Percentiles rank a stretch among this genome's conserved stretches.
These are phyloP conservation scores for Netelia inedita DNA, from an alignment of 2,888 invertebrate genomes.

Conservation along the genomic window DNA sequence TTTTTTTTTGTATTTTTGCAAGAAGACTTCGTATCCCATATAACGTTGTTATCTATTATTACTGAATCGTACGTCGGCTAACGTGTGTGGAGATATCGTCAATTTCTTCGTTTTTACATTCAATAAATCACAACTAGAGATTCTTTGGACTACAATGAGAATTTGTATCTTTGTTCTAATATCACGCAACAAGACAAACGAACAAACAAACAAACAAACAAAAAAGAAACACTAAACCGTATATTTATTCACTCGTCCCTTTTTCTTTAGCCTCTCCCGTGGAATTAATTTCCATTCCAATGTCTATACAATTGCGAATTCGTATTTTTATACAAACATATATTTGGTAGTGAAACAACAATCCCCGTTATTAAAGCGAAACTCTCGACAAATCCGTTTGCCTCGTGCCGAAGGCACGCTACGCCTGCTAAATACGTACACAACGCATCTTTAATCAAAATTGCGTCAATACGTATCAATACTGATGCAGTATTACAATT, in stretches of 20 bases:
- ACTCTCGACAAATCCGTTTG: neutral
- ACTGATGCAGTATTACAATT: slow-evolving; percentile 59
- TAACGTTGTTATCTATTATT: slow-evolving; percentile 31
- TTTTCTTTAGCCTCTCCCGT: slow-evolving; percentile 7
- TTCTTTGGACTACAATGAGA: slow-evolving; percentile 55
- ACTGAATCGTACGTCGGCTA: slow-evolving; percentile 22
- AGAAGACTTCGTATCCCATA: slow-evolving; percentile 18
- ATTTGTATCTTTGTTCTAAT: slow-evolving; percentile 27
- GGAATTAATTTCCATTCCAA: slow-evolving; percentile 7
- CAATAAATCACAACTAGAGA: slow-evolving; percentile 63
- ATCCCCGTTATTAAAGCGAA: neutral
- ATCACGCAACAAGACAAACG: slow-evolving; percentile 10
- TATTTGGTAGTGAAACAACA: neutral
- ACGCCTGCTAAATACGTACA: neutral
- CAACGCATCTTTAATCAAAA: neutral
- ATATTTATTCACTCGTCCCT: neutral
- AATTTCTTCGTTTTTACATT: slow-evolving; percentile 27
- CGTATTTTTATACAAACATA: slow-evolving; percentile 32
- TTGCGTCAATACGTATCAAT: slow-evolving; percentile 50
- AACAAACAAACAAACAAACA: neutral
- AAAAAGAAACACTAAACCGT: neutral
- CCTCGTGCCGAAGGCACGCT: neutral
- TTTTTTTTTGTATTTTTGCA: slow-evolving; percentile 50
- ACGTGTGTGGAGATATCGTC: slow-evolving; percentile 12
- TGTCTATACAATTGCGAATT: slow-evolving; percentile 9